A percentile compares a stretch with the other conserved stretches of the same genome.
Conservation (phyloP, 2,888 invertebrate genomes). For the Epirrita christyi region DNA sequence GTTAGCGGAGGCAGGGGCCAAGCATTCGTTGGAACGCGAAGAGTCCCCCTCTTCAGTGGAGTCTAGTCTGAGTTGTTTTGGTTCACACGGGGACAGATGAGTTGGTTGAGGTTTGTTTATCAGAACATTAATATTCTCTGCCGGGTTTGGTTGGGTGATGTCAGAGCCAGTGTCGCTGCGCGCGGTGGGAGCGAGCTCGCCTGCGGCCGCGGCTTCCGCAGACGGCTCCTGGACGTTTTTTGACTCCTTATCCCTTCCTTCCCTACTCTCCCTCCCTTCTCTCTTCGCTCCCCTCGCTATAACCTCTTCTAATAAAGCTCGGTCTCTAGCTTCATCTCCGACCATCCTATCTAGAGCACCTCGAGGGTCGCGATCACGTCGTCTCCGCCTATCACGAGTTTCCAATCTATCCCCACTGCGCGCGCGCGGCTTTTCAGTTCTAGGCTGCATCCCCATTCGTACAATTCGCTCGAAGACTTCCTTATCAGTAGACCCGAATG, state of each 20-base stretch:
- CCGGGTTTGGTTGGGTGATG: not conserved
- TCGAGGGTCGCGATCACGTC: constrained; percentile 17
- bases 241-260: constrained; percentile 65
- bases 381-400: constrained; percentile 40
- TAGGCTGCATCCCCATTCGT: constrained; percentile 87
- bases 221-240: constrained; percentile 92
- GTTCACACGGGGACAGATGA: not conserved
- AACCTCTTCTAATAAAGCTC: constrained; percentile 85
- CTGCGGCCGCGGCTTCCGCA: constrained; percentile 86
- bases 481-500: constrained; percentile 86
- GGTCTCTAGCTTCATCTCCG: constrained; percentile 58
- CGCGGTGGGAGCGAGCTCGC: constrained; percentile 70
- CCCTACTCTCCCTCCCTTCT: constrained; percentile 35
- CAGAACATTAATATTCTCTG: too few relatives aligned
- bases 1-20: constrained; percentile 66
- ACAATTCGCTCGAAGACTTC: constrained; percentile 91
- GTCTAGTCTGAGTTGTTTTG: constrained; percentile 39
- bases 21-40: constrained; percentile 75
- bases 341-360: constrained; percentile 59
- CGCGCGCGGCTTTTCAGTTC: constrained; percentile 40
- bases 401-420: constrained; percentile 57
- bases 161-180: constrained; percentile 74
- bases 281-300: constrained; percentile 84
- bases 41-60: constrained; percentile 46
- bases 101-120: not conserved